phyloP scores from a whole-genome alignment of 2,797 vertebrate species.

The Tarsius wallacei region DNA sequence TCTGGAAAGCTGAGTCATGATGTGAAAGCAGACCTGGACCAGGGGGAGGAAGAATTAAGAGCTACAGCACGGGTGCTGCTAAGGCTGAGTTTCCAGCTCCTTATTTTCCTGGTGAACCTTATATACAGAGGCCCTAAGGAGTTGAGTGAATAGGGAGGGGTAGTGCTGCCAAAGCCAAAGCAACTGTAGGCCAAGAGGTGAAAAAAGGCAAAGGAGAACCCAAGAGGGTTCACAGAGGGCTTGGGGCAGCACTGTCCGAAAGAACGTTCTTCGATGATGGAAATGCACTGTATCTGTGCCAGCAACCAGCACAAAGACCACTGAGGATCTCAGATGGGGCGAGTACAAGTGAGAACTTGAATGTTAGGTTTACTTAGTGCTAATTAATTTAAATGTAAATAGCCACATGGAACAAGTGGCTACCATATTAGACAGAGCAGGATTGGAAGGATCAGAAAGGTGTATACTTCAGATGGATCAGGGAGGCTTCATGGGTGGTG shows the following conservation, averaged over 20 bases:
- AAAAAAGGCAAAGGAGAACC: neutral
- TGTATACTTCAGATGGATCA: neutral
- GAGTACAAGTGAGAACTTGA: neutral
- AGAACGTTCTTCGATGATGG: neutral
- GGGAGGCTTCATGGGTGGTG: neutral
- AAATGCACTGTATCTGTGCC: fast-evolving
- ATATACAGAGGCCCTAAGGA: neutral
- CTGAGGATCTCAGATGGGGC: neutral
- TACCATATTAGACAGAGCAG: neutral
- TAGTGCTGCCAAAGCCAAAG: neutral
- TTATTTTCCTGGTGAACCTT: neutral
- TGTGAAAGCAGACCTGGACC: neutral
- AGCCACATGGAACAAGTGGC: neutral
- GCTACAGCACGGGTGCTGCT: no score
- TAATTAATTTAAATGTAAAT: neutral
- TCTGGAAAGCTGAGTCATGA: neutral
- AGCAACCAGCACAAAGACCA: neutral
- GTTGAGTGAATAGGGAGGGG: neutral
- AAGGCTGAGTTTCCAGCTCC: neutral
- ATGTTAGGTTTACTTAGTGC: neutral
- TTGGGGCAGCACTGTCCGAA: neutral
- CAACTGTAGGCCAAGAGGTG: neutral
- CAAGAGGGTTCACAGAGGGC: neutral
- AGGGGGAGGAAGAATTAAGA: neutral
- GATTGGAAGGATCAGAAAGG: neutral